phyloP scores from a whole-genome alignment of 1,140 invertebrate genomes.

The Oscheius sp. region DNA sequence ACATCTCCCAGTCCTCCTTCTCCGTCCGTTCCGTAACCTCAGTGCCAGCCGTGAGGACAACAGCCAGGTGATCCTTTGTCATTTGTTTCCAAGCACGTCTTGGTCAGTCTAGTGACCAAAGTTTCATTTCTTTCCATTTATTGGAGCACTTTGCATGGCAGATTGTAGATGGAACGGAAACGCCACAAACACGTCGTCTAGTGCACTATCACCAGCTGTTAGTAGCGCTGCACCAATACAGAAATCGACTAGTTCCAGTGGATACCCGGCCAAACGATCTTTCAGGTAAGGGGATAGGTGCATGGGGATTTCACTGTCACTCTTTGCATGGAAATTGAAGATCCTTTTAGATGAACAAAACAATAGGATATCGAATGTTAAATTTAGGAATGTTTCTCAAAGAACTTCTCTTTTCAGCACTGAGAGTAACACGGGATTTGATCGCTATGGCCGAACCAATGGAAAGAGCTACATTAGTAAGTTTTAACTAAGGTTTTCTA shows the following conservation, averaged over 20 bases:
- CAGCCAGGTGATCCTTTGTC: not conserved
- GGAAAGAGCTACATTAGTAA: constrained; percentile 31
- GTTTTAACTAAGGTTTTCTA: constrained; percentile 46
- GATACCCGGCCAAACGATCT: constrained; percentile 20
- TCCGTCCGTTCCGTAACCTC: constrained; percentile 40
- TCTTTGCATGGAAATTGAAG: too few species aligned
- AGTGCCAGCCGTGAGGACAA: constrained; percentile 3
- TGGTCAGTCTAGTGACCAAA: not conserved
- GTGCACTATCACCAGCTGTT: too few species aligned
- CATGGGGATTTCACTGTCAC: too few species aligned
- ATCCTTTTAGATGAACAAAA: too few species aligned
- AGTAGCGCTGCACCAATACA: constrained; percentile 6
- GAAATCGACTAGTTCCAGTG: not conserved
- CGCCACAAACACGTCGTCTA: too few species aligned
- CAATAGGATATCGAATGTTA: too few species aligned
- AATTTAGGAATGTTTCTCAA: too few species aligned
- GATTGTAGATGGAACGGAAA: too few species aligned
- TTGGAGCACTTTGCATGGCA: too few species aligned
- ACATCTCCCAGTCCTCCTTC: constrained; percentile 46
- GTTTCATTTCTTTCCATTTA: not conserved
- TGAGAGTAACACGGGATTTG: constrained; percentile 44
- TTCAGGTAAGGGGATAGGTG: constrained; percentile 26
- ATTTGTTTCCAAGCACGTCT: not conserved
- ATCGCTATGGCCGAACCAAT: constrained; percentile 43
- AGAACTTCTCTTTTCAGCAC: constrained; percentile 23